Conservation (phyloP, 2,113 vertebrate species). For the Raphicerus campestris region DNA sequence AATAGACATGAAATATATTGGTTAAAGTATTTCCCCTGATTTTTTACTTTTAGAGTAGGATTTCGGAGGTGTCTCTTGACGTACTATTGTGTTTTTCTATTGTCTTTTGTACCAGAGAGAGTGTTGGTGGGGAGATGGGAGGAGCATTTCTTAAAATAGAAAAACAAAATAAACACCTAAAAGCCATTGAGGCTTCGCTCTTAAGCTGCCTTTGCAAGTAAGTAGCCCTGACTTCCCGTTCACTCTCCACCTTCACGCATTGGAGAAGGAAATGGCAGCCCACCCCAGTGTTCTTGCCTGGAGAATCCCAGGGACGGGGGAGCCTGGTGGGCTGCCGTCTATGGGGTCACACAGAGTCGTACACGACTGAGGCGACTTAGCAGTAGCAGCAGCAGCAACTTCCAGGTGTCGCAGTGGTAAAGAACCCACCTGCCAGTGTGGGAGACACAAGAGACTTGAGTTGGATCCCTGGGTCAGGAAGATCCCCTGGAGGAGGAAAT, state of each 20-base stretch:
- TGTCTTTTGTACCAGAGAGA: not conserved
- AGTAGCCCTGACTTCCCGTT: not conserved
- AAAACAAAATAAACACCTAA: not conserved
- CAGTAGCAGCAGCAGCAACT: too few relatives aligned
- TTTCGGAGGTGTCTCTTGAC: not conserved
- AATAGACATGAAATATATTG: not conserved
- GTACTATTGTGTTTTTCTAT: not conserved
- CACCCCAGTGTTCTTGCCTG: too few relatives aligned
- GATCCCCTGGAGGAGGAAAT: not conserved
- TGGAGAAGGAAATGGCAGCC: too few relatives aligned
- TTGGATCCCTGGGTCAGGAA: not conserved
- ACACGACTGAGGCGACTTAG: too few relatives aligned
- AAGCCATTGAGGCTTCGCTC: not conserved
- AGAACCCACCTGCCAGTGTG: not conserved
- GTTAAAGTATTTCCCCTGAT: not conserved
- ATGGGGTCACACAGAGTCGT: too few relatives aligned
- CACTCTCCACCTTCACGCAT: too few relatives aligned
- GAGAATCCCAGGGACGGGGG: too few relatives aligned
- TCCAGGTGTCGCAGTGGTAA: not conserved
- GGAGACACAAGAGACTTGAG: not conserved
- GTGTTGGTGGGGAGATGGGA: not conserved
- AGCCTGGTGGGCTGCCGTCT: too few relatives aligned
- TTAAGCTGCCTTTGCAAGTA: not conserved
- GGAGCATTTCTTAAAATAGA: not conserved
- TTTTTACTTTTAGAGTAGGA: not conserved